Percentiles rank a stretch among this genome's conserved stretches.
Conservation (phyloP, 2,888 invertebrate genomes). For the Galeruca laticollis region DNA sequence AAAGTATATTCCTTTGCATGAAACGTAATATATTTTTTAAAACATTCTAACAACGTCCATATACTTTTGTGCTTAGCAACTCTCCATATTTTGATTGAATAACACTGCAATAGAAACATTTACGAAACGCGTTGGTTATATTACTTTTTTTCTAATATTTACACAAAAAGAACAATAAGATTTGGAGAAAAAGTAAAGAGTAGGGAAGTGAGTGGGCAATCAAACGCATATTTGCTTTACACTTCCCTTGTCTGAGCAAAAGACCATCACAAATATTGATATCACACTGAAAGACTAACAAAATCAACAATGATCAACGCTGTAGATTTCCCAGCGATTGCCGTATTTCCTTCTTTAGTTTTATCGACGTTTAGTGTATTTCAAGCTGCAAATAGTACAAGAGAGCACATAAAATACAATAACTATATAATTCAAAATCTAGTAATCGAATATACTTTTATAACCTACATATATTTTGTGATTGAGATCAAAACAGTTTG, state of each 20-base stretch:
- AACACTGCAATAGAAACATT: background rate
- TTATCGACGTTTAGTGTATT: conserved; percentile 19
- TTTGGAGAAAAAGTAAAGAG: conserved; percentile 25
- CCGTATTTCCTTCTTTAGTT: conserved; percentile 40
- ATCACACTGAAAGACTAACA: conserved; percentile 46
- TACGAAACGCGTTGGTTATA: background rate
- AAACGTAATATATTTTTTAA: too few relatives aligned
- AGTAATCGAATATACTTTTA: too few relatives aligned
- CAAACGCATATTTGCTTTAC: conserved; percentile 46
- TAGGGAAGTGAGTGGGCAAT: conserved; percentile 43
- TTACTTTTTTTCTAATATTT: conserved; percentile 30
- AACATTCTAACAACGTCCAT: background rate
- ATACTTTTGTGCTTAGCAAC: background rate
- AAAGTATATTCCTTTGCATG: too few relatives aligned
- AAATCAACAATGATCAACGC: conserved; percentile 48
- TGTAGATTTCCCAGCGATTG: conserved; percentile 38
- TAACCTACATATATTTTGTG: too few relatives aligned
- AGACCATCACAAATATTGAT: conserved; percentile 49
- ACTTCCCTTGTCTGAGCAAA: conserved; percentile 48
- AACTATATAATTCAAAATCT: too few relatives aligned
- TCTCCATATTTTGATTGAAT: too few relatives aligned
- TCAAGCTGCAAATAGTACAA: background rate
- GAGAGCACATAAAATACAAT: background rate
- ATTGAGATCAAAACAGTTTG: too few relatives aligned
- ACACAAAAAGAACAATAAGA: conserved; percentile 32